These are phyloP conservation scores for Eulemur rufifrons DNA, from an alignment of 2,113 vertebrate species.

Conservation along the genomic window DNA sequence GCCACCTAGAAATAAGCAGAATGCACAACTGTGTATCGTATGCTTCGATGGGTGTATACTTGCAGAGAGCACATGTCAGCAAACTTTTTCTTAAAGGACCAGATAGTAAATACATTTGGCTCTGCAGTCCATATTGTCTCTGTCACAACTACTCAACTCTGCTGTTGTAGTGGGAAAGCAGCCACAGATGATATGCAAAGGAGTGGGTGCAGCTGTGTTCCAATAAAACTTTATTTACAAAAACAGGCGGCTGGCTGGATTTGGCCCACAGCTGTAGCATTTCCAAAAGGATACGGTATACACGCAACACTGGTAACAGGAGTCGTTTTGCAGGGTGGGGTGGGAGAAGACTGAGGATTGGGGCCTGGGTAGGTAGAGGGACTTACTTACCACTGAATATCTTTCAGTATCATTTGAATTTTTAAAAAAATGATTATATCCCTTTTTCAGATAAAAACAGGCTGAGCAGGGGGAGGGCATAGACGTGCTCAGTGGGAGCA, in stretches of 20 bases:
- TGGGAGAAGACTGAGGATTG: not conserved
- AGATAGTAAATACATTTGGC: not conserved
- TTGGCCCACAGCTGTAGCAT: not conserved
- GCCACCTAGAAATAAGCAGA: not conserved
- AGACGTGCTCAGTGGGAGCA: not conserved
- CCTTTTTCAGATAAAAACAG: not conserved
- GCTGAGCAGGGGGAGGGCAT: not conserved
- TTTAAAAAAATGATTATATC: not conserved
- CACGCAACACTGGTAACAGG: not conserved
- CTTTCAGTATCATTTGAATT: not conserved
- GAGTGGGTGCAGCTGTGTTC: not conserved
- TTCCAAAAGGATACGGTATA: not conserved
- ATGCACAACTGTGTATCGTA: no score
- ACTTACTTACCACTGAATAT: not conserved
- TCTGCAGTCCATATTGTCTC: not conserved
- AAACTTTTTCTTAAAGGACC: not conserved
- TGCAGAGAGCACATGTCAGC: not conserved
- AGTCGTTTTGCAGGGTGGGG: not conserved
- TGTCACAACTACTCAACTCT: not conserved
- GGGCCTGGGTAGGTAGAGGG: no score
- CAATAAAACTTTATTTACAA: constrained; percentile 25
- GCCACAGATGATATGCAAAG: not conserved
- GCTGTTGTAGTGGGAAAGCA: not conserved
- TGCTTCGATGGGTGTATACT: not conserved
- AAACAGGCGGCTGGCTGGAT: not conserved